Evolutionary conservation across 2,888 invertebrate genomes (phyloP).

Genomic region (Operophtera brumata): DNA sequence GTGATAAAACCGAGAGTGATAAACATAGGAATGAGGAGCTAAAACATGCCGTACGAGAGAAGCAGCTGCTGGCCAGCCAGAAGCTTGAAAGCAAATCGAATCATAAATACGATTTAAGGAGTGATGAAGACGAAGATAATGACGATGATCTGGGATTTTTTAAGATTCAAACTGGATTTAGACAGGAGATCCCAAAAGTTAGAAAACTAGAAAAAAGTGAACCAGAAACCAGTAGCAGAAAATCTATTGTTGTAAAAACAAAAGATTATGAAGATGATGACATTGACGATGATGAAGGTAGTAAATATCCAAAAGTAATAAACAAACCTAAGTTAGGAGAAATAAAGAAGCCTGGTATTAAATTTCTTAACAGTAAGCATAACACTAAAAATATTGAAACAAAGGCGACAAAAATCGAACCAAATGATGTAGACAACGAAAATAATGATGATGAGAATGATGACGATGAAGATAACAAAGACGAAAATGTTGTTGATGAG

Average conservation of each 20-base stretch:
- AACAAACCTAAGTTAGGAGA: slow-evolving; percentile 4
- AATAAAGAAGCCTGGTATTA: slow-evolving; percentile 4
- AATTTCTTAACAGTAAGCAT: neutral
- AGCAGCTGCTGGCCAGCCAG: slow-evolving; percentile 48
- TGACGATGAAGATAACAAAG: slow-evolving; percentile 17
- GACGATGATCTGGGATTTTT: slow-evolving; percentile 36
- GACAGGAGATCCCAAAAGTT: slow-evolving; percentile 35
- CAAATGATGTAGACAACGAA: slow-evolving; percentile 27
- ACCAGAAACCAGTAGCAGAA: slow-evolving; percentile 7
- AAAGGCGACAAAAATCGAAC: neutral
- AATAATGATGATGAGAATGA: slow-evolving; percentile 27
- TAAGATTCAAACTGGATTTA: slow-evolving; percentile 41
- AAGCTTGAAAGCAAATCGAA: slow-evolving; percentile 45
- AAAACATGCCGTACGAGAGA: slow-evolving; percentile 57
- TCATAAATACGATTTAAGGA: slow-evolving; percentile 46
- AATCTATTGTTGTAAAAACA: slow-evolving; percentile 3
- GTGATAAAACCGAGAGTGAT: slow-evolving; percentile 66
- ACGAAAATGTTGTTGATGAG: slow-evolving; percentile 37
- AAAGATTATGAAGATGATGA: slow-evolving; percentile 25
- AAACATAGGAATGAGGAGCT: slow-evolving; percentile 55
- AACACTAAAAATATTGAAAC: neutral
- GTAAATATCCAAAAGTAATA: slow-evolving; percentile 14
- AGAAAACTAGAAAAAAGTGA: slow-evolving; percentile 29
- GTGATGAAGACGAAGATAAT: slow-evolving; percentile 52
- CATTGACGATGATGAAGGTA: slow-evolving; percentile 33